Evolutionary conservation across 2,797 vertebrate genomes (phyloP).

Genomic region (Buceros bicornis): DNA sequence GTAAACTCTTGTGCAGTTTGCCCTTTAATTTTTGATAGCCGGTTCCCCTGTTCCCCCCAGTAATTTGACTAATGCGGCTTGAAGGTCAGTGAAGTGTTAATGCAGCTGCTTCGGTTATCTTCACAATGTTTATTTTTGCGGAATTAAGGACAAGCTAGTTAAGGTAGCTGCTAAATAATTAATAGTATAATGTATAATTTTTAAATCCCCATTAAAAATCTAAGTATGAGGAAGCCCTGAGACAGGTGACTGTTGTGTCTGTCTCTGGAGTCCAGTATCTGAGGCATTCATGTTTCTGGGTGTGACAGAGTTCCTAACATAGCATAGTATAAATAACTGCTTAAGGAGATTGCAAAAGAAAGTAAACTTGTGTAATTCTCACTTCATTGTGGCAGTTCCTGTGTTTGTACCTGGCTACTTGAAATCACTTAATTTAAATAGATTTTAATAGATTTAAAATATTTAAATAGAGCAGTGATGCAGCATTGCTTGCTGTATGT

Average conservation of each 20-base stretch:
- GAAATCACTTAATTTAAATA: background rate
- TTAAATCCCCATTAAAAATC: background rate
- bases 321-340: background rate
- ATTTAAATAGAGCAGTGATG: background rate
- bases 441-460: background rate
- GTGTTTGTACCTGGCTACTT: background rate
- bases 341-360: background rate
- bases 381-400: background rate
- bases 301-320: conserved; percentile 52
- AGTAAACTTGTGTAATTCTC: background rate
- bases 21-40: background rate
- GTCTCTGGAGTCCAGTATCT: background rate
- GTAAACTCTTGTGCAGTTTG: background rate
- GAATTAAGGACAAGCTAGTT: background rate
- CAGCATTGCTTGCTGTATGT: background rate
- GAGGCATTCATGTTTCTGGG: conserved; percentile 58
- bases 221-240: background rate
- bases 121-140: background rate
- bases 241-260: background rate
- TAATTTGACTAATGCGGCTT: background rate
- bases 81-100: background rate
- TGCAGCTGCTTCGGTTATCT: too few species aligned
- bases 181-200: background rate
- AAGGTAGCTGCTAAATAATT: background rate
- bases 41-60: background rate